A percentile compares a stretch with the other conserved stretches of the same genome.
These are phyloP conservation scores for Eurois occulta DNA, from an alignment of 2,888 invertebrate species.

Conservation along the genomic window DNA sequence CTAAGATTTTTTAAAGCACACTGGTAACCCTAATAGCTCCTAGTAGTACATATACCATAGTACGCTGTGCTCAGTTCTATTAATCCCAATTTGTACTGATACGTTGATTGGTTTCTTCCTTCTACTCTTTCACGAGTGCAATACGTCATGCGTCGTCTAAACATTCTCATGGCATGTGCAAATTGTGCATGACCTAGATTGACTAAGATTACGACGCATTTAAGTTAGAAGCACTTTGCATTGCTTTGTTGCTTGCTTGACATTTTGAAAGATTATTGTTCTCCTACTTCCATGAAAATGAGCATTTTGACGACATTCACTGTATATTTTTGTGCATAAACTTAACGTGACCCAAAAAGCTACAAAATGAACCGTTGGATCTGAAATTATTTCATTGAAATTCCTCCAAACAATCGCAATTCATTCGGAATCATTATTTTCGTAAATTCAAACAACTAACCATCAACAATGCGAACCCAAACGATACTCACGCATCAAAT, in stretches of 20 bases:
- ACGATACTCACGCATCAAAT: slow-evolving; percentile 95
- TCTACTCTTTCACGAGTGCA: slow-evolving; percentile 43
- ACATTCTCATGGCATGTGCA: slow-evolving; percentile 41
- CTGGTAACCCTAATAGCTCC: slow-evolving; percentile 42
- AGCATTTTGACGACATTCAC: not conserved
- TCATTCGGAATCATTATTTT: slow-evolving; percentile 20
- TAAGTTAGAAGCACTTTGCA: not conserved
- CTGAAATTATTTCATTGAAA: not conserved
- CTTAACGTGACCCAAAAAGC: slow-evolving; percentile 19
- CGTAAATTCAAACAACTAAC: slow-evolving; percentile 25
- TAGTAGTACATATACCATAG: slow-evolving; percentile 46
- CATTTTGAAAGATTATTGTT: not conserved
- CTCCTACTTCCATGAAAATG: slow-evolving; percentile 9
- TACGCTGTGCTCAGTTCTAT: slow-evolving; percentile 55
- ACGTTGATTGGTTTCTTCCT: slow-evolving; percentile 65
- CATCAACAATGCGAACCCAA: slow-evolving; percentile 43
- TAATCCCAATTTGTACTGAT: slow-evolving; percentile 61
- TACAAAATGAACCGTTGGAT: not conserved
- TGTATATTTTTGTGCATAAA: not conserved
- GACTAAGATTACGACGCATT: slow-evolving; percentile 4
- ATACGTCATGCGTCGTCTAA: slow-evolving; percentile 60
- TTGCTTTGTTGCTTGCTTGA: slow-evolving; percentile 2
- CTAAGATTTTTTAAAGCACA: not conserved
- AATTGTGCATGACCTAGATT: slow-evolving; percentile 44
- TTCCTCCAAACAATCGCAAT: slow-evolving; percentile 15